Evolutionary conservation across 2,888 invertebrate genomes (phyloP).

Genomic region (Apodemia hepburni): DNA sequence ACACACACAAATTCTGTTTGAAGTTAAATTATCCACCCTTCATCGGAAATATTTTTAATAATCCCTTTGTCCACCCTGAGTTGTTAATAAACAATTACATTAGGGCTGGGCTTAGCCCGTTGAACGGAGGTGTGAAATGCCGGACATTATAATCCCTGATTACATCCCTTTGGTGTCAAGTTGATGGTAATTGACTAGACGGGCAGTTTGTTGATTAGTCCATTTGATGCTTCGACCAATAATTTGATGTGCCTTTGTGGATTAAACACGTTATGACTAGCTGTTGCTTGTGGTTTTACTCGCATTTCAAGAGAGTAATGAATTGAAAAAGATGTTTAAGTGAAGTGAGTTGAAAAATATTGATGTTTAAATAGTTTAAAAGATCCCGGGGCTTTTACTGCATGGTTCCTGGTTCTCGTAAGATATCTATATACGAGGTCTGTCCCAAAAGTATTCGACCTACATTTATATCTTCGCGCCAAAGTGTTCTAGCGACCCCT

Average conservation of each 20-base stretch:
- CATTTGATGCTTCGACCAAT: too few species aligned
- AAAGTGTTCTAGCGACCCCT: too few species aligned
- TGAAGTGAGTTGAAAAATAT: too few species aligned
- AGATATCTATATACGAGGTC: too few species aligned
- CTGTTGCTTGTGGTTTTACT: too few species aligned
- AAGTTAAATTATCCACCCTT: background rate
- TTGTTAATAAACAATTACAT: constrained; percentile 6
- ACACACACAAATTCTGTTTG: background rate
- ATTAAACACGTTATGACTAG: background rate
- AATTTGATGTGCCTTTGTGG: background rate
- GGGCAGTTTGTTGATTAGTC: constrained; percentile 14
- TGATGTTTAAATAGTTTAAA: too few species aligned
- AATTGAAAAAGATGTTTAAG: too few species aligned
- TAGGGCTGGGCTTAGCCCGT: constrained; percentile 14
- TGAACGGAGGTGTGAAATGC: constrained; percentile 43
- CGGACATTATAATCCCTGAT: constrained; percentile 30
- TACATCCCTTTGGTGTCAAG: constrained; percentile 23
- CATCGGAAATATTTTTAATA: background rate
- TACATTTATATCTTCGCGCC: too few species aligned
- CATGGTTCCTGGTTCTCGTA: too few species aligned
- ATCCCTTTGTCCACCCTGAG: background rate
- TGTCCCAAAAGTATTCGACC: too few species aligned
- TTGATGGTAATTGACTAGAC: constrained; percentile 18
- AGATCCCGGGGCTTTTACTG: too few species aligned
- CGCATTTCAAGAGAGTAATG: too few species aligned